Evolutionary conservation across 2,113 vertebrate species (phyloP), one percentile per base, ranked within the genome.

Genomic region (Proteles cristata): DNA sequence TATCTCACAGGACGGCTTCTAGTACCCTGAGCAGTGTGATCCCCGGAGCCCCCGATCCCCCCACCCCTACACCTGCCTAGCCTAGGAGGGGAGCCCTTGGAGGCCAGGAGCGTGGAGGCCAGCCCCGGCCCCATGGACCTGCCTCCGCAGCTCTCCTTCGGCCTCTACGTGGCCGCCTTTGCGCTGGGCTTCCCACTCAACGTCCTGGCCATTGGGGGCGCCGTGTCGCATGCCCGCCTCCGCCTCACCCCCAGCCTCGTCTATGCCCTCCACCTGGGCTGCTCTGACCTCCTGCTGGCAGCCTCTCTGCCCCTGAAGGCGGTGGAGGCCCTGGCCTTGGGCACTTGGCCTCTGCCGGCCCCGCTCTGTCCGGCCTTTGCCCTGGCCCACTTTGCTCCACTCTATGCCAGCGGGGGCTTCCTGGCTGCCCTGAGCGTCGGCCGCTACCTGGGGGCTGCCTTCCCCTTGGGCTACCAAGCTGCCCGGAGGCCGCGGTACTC

Each of bases 231-330:
- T 0, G 97, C 98, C 1, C 94, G 97, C 2, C 90, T 68, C 26
- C 96, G 92, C 31, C 97, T 98, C 80, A 98, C 98, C 3, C 98
- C 97, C 31, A 98, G 94, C 94, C 88, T 98, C 8, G 96, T 98
- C 71, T 98, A 98, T 2, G 58, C 92, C 11, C 95, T 98, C 16
- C 96, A 98, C 55, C 81, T 98, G 84, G 90, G 92, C 87, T 98
- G 92, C 82, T 98, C 97, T 0, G 97, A 98, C 77, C 97, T 98
- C 7, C 81, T 98, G 66, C 96, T 98, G 94, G 82, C 95, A 0
- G 10, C 82, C n/a, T 97, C 96, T 1, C 96, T 98, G 25, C 97
- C 97, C 15, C 61, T 98, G 90, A 98, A 98, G 69, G 98, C 97
- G 0, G 95, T 53, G 50, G 98, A 98, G 90, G 97, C 96, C 15